Base-by-base conservation (phyloP, 2,888 invertebrate genomes). In the Luffia ferchaultella region DNA sequence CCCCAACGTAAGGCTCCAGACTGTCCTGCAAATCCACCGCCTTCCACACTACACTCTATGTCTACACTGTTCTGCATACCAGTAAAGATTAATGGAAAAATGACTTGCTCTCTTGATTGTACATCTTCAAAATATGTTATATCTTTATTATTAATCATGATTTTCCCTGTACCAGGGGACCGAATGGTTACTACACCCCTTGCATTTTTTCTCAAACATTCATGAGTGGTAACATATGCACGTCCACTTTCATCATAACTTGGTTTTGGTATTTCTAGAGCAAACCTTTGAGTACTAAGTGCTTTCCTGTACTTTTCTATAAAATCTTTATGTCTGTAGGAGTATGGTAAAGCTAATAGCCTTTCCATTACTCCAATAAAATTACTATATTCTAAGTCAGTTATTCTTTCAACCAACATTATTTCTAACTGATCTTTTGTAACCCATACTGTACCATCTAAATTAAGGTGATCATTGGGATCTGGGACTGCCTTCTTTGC, bases 1-100 rank as follows among this genome's bases (percentile, higher is more conserved):
- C 93, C 97, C 87, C 91, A 92, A 54, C 97, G 88, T 52, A 97
- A 86, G 48, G 95, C 95, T 42, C 96, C 96, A n/a, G 96, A 88
- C 74, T 96, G 93, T 0, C 93, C 91, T 16, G 92, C 89, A 40
- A 86, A 80, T 12, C 96, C 96, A 41, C 92, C 92, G 41, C 88
- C 88, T 59, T 76, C 84, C 40, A 93, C 87, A 60, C 88, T 87
- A 44, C 93, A 95, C 66, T 92, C 93, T 18, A 97, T 76, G 75
- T 98, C 97, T 44, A 97, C 92, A 70, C 88, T 85, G 46, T 89
- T 88, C 51, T 91, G 70, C 87, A 93, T 86, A 19, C 88, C 88
- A 52, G 91, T 87, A 63, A 96, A 93, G 58, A 93, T 87, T 53
- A 98, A 78, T 2, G 97, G 97, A 67, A 94, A 95, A 61, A 97